Evolutionary conservation across 2,888 invertebrate genomes (phyloP).

Genomic region (Dryobota labecula): DNA sequence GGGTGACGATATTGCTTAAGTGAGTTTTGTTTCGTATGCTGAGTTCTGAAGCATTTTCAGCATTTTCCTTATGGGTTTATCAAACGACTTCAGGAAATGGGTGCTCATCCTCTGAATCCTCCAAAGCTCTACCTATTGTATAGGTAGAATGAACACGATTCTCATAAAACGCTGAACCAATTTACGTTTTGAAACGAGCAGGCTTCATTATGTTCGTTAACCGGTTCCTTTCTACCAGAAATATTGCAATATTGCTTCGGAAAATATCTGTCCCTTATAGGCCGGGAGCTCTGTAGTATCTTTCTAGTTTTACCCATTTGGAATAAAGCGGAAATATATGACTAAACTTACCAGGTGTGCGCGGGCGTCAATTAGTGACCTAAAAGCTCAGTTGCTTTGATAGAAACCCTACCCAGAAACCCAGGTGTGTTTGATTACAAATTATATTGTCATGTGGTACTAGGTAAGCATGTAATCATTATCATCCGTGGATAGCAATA

Average conservation of each 20-base stretch:
- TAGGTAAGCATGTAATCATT: neutral
- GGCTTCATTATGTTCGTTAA: neutral
- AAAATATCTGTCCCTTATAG: neutral
- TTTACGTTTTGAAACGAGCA: neutral
- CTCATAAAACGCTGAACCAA: neutral
- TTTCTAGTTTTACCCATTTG: neutral
- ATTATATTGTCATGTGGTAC: neutral
- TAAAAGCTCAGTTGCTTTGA: slow-evolving; percentile 48
- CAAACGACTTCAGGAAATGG: neutral
- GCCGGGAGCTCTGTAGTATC: neutral
- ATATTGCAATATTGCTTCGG: neutral
- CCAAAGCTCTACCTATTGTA: neutral
- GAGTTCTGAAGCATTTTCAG: neutral
- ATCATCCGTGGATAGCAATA: too few relatives aligned
- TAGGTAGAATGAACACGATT: neutral
- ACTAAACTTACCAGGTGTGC: neutral
- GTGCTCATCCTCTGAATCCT: neutral
- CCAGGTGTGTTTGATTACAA: slow-evolving; percentile 6
- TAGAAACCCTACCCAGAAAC: slow-evolving; percentile 35
- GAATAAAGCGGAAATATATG: neutral
- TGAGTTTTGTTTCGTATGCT: slow-evolving; percentile 12
- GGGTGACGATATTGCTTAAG: slow-evolving; percentile 4
- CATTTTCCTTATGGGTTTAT: neutral
- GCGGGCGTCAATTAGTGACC: slow-evolving; percentile 35
- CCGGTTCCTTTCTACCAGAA: neutral